Conservation (phyloP, 1,140 invertebrate species). For the Schlechtendalia chinensis region DNA sequence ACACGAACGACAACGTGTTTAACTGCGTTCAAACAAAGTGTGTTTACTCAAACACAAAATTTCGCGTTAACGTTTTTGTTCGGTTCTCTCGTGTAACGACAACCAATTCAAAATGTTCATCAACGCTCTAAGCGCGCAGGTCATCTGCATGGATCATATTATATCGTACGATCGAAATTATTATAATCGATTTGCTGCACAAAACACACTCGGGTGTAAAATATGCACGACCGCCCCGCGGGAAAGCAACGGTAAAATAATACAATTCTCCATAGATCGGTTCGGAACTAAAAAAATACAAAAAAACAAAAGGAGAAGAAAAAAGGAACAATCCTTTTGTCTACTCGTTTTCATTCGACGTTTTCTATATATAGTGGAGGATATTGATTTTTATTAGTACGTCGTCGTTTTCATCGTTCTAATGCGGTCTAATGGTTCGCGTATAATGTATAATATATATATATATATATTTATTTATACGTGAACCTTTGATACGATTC, state of each 20-base stretch:
- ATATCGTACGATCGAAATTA: neutral
- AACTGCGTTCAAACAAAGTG: too few relatives aligned
- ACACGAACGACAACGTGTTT: too few relatives aligned
- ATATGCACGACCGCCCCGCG: too few relatives aligned
- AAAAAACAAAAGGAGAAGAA: neutral
- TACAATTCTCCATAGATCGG: neutral
- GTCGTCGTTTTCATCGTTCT: neutral
- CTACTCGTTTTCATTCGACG: neutral
- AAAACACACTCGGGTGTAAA: too few relatives aligned
- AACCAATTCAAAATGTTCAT: too few relatives aligned
- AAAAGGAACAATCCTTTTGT: neutral
- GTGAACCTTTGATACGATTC: neutral
- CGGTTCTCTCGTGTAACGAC: too few relatives aligned
- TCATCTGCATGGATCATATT: neutral
- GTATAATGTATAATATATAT: neutral
- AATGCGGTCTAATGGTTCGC: neutral
- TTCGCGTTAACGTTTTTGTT: too few relatives aligned
- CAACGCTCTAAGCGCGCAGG: too few relatives aligned
- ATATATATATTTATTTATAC: neutral
- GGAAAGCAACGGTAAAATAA: neutral
- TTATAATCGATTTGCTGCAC: neutral
- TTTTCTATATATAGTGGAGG: neutral
- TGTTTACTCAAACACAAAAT: too few relatives aligned
- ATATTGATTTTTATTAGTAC: neutral
- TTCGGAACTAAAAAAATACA: neutral